Conservation (phyloP, 53 echinoderm and acorn worm genomes). For the Mesocentrotus franciscanus region DNA sequence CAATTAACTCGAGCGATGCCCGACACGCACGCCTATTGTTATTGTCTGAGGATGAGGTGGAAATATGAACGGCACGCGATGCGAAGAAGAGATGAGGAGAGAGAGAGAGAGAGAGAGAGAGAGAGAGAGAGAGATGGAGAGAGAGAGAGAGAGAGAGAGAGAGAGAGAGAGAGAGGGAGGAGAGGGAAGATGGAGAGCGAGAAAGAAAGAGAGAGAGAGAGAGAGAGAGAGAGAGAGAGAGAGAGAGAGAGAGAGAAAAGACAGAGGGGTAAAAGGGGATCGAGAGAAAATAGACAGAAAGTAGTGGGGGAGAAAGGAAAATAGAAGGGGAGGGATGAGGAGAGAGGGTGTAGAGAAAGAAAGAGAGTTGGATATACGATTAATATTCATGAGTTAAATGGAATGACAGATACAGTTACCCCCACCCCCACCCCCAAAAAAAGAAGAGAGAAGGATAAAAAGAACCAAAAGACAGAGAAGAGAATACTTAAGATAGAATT, state of each 20-base stretch:
- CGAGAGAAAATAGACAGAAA: background rate
- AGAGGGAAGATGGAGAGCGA: background rate
- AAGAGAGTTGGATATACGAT: background rate
- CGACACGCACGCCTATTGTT: conserved; percentile 49
- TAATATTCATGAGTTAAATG: too few relatives aligned
- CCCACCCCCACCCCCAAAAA: too few relatives aligned
- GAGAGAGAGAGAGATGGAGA: background rate
- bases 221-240: background rate
- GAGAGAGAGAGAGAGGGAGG: background rate
- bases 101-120: background rate
- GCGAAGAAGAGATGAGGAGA: background rate
- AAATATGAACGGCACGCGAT: conserved; percentile 53
- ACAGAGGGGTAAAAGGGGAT: background rate
- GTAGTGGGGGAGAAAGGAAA: background rate
- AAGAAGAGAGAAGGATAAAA: background rate
- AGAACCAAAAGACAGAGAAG: background rate
- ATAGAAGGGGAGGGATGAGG: background rate
- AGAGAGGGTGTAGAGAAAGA: background rate
- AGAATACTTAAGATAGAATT: background rate
- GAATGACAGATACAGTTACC: too few relatives aligned
- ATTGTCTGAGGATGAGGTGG: conserved; percentile 14
- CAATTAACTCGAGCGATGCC: conserved; percentile 30
- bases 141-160: background rate
- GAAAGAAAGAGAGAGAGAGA: background rate
- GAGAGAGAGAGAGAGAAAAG: background rate